These are phyloP conservation scores for Ophthalmolycus amberensis DNA, from an alignment of 2,113 vertebrate genomes.

Conservation along the genomic window DNA sequence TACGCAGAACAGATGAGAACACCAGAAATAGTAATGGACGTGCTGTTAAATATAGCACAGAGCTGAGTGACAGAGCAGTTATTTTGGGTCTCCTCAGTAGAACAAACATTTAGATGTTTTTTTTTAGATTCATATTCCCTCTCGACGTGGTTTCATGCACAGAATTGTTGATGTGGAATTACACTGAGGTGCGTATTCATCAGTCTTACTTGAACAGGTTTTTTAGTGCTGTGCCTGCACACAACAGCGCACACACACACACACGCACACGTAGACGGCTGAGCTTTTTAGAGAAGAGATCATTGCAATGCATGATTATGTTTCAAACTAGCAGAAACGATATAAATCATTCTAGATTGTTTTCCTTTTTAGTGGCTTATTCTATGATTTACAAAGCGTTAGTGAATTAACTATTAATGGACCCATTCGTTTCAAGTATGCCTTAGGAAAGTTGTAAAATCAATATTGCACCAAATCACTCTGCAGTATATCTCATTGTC, in stretches of 20 bases:
- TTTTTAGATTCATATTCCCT: conserved; percentile 2
- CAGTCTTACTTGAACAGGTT: conserved; percentile 13
- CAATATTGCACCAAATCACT: neutral
- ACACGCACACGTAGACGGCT: neutral
- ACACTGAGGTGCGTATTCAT: neutral
- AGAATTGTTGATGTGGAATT: conserved; percentile 18
- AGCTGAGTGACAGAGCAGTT: conserved; percentile 34
- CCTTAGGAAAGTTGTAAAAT: neutral
- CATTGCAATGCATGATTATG: neutral
- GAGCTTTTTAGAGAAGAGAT: neutral
- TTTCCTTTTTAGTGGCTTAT: neutral
- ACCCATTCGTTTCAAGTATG: neutral
- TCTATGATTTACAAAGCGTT: neutral
- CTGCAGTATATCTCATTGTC: neutral
- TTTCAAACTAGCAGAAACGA: neutral
- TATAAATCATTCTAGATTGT: neutral
- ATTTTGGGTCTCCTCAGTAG: conserved; percentile 1
- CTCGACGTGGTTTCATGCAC: neutral
- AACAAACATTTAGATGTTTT: conserved; percentile 17
- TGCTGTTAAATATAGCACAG: conserved; percentile 48
- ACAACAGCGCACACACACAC: neutral
- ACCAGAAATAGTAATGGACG: conserved; percentile 37
- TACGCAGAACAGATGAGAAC: conserved; percentile 29
- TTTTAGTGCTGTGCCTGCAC: neutral
- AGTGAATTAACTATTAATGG: neutral